phyloP scores from a whole-genome alignment of 1,140 invertebrate genomes.

The Platyura marginata region DNA sequence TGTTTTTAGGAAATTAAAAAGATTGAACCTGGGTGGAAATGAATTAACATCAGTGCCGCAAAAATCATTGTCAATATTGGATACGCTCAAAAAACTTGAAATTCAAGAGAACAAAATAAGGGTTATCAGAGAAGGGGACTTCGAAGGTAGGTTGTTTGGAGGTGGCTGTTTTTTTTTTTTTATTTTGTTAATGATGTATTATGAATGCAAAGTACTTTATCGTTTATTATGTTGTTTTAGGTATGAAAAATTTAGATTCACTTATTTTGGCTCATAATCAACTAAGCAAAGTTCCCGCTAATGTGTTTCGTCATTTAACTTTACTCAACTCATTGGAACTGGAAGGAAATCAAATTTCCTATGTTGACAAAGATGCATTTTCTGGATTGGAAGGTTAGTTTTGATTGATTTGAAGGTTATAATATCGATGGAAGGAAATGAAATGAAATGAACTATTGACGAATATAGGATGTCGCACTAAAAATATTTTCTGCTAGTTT shows the following conservation, averaged over 20 bases:
- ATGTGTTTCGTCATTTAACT: conserved; percentile 59
- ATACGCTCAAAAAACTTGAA: conserved; percentile 66
- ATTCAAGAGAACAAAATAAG: conserved; percentile 71
- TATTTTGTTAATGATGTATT: no score
- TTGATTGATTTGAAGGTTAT: no score
- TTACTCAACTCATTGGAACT: conserved; percentile 69
- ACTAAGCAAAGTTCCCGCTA: conserved; percentile 50
- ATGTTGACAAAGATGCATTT: conserved; percentile 66
- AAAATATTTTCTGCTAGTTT: no score
- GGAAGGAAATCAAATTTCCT: conserved; percentile 64
- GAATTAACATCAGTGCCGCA: conserved; percentile 56
- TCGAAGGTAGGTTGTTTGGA: conserved; percentile 42
- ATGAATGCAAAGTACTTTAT: not conserved
- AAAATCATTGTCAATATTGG: conserved; percentile 50
- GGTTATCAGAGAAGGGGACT: conserved; percentile 59
- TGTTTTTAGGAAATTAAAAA: conserved; percentile 52
- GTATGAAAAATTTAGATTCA: conserved; percentile 58
- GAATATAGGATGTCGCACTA: no score
- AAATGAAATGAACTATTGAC: no score
- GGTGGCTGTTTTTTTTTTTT: no score
- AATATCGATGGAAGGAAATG: no score
- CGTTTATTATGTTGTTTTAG: conserved; percentile 22
- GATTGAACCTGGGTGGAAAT: conserved; percentile 73
- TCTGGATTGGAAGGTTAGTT: conserved; percentile 61
- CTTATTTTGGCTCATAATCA: conserved; percentile 70